A percentile compares a stretch with the other conserved stretches of the same genome.
Conservation (phyloP, 2,888 invertebrate species). For the Caenorhabditis sp. region DNA sequence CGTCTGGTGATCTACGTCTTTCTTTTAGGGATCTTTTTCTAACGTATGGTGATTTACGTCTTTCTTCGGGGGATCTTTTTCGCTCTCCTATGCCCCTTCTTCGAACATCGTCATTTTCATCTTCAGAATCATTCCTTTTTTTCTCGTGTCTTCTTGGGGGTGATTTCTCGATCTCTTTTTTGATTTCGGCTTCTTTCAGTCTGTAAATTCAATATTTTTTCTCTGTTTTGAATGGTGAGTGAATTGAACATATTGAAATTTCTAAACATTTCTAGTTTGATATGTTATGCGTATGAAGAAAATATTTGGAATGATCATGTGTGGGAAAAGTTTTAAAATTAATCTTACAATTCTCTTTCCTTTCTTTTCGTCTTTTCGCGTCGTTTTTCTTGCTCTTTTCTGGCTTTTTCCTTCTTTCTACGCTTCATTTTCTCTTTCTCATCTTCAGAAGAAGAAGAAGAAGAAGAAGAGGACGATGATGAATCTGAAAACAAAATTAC, state of each 20-base stretch:
- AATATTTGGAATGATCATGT: no score
- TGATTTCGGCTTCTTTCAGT: slow-evolving; percentile 15
- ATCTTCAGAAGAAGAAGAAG: slow-evolving; percentile 27
- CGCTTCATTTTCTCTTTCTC: slow-evolving; percentile 24
- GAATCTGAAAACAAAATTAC: slow-evolving; percentile 7
- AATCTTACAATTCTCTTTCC: slow-evolving; percentile 16
- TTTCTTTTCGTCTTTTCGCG: slow-evolving; percentile 17
- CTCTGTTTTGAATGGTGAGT: no score
- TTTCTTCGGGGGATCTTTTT: not conserved
- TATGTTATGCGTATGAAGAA: no score
- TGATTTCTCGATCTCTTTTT: not conserved
- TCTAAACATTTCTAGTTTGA: no score
- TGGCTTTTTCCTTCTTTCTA: slow-evolving; percentile 18
- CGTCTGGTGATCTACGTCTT: slow-evolving; percentile 2
- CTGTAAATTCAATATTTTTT: not conserved
- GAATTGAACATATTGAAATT: no score
- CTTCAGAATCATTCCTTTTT: not conserved
- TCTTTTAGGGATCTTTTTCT: not conserved
- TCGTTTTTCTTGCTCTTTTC: slow-evolving; percentile 26
- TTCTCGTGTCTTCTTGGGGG: not conserved
- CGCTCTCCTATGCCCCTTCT: not conserved
- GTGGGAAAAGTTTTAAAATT: not conserved
- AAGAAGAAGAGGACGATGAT: slow-evolving; percentile 18
- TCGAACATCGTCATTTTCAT: not conserved
- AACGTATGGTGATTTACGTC: not conserved